Conservation (phyloP, 2,113 vertebrate genomes). For the Lasiurus cinereus region DNA sequence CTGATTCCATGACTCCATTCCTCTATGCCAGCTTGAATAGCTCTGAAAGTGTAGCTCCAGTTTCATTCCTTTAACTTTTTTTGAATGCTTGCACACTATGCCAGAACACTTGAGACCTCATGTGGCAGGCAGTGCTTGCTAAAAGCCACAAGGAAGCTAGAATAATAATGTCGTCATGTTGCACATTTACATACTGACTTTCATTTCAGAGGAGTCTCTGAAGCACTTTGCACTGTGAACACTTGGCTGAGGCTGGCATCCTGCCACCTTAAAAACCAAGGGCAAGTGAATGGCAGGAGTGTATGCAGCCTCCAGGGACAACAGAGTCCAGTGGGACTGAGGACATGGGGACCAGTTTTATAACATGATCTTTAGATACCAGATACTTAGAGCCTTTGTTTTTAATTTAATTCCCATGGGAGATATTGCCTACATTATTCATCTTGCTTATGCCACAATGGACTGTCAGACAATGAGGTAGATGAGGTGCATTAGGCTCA, state of each 20-base stretch:
- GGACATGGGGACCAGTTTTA: constrained; percentile 30
- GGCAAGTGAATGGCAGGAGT: constrained; percentile 49
- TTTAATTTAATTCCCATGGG: constrained; percentile 58
- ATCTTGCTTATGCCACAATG: constrained; percentile 46
- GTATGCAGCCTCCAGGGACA: constrained; percentile 14
- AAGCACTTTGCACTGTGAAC: constrained; percentile 72
- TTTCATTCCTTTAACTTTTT: constrained; percentile 83
- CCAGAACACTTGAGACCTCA: constrained; percentile 84
- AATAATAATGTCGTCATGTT: constrained; percentile 82
- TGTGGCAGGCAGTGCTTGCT: constrained; percentile 82
- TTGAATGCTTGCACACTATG: constrained; percentile 78
- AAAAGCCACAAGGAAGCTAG: constrained; percentile 80
- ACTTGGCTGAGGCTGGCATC: constrained; percentile 69
- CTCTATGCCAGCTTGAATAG: constrained; percentile 80
- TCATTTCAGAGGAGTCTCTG: constrained; percentile 71
- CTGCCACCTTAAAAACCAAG: constrained; percentile 52
- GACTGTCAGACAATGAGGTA: constrained; percentile 35
- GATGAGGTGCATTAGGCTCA: not conserved
- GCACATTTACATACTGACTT: constrained; percentile 84
- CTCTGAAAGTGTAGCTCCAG: constrained; percentile 82
- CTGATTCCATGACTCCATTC: constrained; percentile 78
- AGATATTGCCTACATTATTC: constrained; percentile 47
- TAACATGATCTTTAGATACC: constrained; percentile 48
- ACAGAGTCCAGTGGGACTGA: not conserved
- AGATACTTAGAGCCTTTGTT: constrained; percentile 55